A percentile compares a stretch with the other conserved stretches of the same genome.
These are phyloP conservation scores for Pristionchus pacificus DNA, from an alignment of 1,140 invertebrate genomes.

Conservation along the genomic window DNA sequence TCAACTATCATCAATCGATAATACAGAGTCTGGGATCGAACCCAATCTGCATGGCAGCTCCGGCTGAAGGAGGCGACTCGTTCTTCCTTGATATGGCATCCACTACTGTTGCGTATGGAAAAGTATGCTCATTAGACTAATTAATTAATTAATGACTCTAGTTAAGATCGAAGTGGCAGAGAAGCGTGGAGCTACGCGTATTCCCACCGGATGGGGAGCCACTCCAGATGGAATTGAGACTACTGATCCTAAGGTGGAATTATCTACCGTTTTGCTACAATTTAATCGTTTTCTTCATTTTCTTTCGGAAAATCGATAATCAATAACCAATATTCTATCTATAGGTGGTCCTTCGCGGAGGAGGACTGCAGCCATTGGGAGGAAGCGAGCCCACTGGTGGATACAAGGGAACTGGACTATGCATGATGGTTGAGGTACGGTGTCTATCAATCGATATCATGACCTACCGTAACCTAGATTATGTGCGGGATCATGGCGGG, in stretches of 20 bases:
- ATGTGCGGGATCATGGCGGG: constrained; percentile 62
- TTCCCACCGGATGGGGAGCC: constrained; percentile 80
- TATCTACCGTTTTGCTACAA: not conserved
- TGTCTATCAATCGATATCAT: not conserved
- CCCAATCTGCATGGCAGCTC: constrained; percentile 77
- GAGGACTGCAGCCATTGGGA: constrained; percentile 77
- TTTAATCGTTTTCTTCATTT: not conserved
- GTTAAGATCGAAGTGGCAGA: constrained; percentile 50
- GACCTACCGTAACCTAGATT: constrained; percentile 36
- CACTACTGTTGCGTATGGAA: constrained; percentile 76
- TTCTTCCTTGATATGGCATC: constrained; percentile 92
- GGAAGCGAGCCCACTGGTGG: constrained; percentile 70
- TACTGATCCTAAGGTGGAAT: constrained; percentile 63
- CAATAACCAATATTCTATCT: too few species aligned
- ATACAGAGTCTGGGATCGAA: constrained; percentile 80
- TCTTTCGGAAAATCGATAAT: too few species aligned
- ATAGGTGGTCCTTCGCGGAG: constrained; percentile 65
- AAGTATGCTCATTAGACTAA: constrained; percentile 61
- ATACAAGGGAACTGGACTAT: constrained; percentile 85
- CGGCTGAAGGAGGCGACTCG: constrained; percentile 68
- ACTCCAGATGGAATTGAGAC: constrained; percentile 69
- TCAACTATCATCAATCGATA: not conserved
- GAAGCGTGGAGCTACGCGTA: constrained; percentile 49
- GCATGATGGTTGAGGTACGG: constrained; percentile 73
- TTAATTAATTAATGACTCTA: not conserved